Conservation (phyloP, 2,113 vertebrate genomes). For the Python bivittatus region DNA sequence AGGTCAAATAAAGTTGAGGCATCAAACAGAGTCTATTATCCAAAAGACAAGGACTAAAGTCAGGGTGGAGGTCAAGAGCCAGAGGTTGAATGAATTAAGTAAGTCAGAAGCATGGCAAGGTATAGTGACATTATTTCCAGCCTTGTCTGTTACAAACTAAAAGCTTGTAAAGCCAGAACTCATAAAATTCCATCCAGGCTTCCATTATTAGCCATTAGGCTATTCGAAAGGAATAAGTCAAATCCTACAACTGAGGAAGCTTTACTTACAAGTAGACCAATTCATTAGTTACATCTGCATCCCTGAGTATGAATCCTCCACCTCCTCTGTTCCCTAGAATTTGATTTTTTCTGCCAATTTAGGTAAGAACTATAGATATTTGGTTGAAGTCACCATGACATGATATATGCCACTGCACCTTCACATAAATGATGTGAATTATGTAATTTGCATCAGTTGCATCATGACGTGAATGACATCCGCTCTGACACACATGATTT, state of each 20-base stretch:
- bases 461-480: neutral
- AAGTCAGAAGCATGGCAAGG: neutral
- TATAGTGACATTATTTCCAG: neutral
- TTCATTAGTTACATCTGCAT: neutral
- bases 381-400: neutral
- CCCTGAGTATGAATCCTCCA: neutral
- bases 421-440: neutral
- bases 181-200: neutral
- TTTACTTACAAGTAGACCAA: neutral
- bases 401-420: neutral
- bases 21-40: neutral
- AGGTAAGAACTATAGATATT: neutral
- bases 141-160: neutral
- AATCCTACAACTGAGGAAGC: neutral
- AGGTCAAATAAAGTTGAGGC: neutral
- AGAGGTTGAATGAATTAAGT: neutral
- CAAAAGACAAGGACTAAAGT: neutral
- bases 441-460: neutral
- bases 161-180: neutral
- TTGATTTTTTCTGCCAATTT: neutral
- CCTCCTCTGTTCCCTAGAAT: neutral
- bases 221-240: neutral
- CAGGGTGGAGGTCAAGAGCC: neutral
- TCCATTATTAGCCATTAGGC: neutral
- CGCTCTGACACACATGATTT: neutral